Conservation (phyloP, 2,797 vertebrate species). For the Lutjanus argentimaculatus region DNA sequence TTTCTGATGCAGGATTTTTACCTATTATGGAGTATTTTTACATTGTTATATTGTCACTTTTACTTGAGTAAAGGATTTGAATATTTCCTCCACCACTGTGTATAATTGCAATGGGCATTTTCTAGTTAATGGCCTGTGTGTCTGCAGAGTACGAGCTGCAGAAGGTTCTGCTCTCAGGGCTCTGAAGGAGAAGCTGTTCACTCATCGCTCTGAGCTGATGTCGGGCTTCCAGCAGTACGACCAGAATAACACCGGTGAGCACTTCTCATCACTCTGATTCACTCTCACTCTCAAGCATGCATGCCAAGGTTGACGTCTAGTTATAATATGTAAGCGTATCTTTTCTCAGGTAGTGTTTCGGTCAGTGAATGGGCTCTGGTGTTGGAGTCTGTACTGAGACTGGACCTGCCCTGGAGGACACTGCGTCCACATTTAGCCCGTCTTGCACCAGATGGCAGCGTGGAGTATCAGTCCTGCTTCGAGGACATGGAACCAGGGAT, state of each 20-base stretch:
- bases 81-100: background rate
- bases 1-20: too few species aligned
- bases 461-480: slow-evolving; percentile 93
- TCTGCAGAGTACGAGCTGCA: slow-evolving; percentile 88
- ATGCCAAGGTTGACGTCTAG: background rate
- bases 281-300: background rate
- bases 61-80: too few species aligned
- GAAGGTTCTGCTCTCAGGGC: slow-evolving; percentile 92
- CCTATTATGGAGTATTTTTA: too few species aligned
- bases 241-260: slow-evolving; percentile 85
- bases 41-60: too few species aligned
- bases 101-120: background rate
- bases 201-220: slow-evolving; percentile 90
- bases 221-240: slow-evolving; percentile 90
- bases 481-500: slow-evolving; percentile 88
- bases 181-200: slow-evolving; percentile 92
- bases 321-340: background rate
- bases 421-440: slow-evolving; percentile 87
- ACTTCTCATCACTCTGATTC: background rate
- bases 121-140: slow-evolving; percentile 5
- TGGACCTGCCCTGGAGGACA: slow-evolving; percentile 95
- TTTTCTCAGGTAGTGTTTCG: slow-evolving; percentile 83
- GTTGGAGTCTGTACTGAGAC: slow-evolving; percentile 89
- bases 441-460: slow-evolving; percentile 83
- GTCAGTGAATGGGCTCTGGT: slow-evolving; percentile 90